Evolutionary conservation across 2,888 invertebrate species (phyloP), one percentile per base, ranked within the genome.

Genomic region (Chaetogeoica ovagalla): DNA sequence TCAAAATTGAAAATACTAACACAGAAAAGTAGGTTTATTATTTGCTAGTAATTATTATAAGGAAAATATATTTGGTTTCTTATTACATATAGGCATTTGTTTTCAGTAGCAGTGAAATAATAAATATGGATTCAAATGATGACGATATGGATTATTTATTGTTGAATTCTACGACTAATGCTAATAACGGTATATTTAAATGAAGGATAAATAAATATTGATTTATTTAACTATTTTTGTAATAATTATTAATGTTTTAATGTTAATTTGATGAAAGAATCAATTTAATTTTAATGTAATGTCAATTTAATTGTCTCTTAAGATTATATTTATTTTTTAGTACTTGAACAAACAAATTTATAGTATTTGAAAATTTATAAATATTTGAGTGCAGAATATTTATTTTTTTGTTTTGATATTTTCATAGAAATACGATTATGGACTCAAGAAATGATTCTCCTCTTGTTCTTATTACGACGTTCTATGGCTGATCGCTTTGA

Each of bases 401-500:
- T 65, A 39, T 65, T 37, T 23, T 23, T 5, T 30, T 30, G 30
- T 30, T 30, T 37, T n/a, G 8, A 17, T 60, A 23, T 43, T 69
- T 39, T 82, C 81, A 68, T n/a, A 82, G 82, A 82, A 73, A 69
- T 81, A 73, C 66, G 82, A 55, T 66, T 74, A 62, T 82, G 82
- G 82, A 82, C 76, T 11, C 82, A 82, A 21, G 82, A 82, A 77
- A 81, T 82, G 82, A 82, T 81, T 23, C 76, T 82, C 13, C 70
- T 76, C 39, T 74, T 82, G 15, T 74, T 82, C 68, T 70, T 69
- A 39, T 60, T 82, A 52, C 48, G 82, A 17, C 79, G 63, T 79
- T 71, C 71, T 39, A 79, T 79, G 79, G 39, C 79, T 43, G 63
- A 79, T 23, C 63, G 43, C 57, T 74, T 70, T 4, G 74, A 82